These are phyloP conservation scores for Drosophila saltans DNA, from an alignment of 1,140 invertebrate genomes.

Conservation along the genomic window DNA sequence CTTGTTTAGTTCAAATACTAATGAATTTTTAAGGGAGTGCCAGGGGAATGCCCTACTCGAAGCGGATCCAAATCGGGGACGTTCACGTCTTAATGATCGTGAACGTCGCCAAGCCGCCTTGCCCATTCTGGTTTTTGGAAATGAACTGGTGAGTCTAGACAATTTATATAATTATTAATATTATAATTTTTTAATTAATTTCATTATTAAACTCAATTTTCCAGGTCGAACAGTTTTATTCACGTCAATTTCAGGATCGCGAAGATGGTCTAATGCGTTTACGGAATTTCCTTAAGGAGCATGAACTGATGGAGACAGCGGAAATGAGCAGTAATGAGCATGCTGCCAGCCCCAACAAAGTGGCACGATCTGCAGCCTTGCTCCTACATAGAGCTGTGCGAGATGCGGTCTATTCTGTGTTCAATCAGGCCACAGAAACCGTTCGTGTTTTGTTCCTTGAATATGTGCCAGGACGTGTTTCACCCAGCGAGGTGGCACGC, in stretches of 20 bases:
- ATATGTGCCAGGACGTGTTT: conserved; percentile 91
- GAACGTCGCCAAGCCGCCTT: conserved; percentile 95
- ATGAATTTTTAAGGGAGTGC: conserved; percentile 90
- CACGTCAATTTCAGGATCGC: conserved; percentile 95
- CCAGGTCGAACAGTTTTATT: conserved; percentile 96
- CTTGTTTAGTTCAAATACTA: conserved; percentile 88
- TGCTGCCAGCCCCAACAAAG: conserved; percentile 86
- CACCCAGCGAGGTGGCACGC: conserved; percentile 89
- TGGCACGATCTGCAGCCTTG: conserved; percentile 89
- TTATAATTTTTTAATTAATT: not conserved
- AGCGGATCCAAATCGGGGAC: conserved; percentile 84
- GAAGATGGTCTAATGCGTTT: conserved; percentile 93
- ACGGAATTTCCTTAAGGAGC: conserved; percentile 88
- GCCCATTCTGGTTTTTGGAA: conserved; percentile 95
- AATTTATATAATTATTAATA: not conserved
- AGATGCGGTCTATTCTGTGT: conserved; percentile 94
- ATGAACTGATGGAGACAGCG: conserved; percentile 56
- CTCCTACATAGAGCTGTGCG: conserved; percentile 90
- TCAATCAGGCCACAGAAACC: conserved; percentile 90
- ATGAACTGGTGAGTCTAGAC: conserved; percentile 88
- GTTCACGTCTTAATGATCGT: conserved; percentile 91
- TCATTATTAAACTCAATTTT: not conserved
- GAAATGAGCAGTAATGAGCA: conserved; percentile 52
- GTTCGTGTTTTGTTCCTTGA: conserved; percentile 91
- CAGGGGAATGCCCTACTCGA: conserved; percentile 85